These are phyloP conservation scores for Trissolcus brochymenae DNA, from an alignment of 2,888 invertebrate species.

Conservation along the genomic window DNA sequence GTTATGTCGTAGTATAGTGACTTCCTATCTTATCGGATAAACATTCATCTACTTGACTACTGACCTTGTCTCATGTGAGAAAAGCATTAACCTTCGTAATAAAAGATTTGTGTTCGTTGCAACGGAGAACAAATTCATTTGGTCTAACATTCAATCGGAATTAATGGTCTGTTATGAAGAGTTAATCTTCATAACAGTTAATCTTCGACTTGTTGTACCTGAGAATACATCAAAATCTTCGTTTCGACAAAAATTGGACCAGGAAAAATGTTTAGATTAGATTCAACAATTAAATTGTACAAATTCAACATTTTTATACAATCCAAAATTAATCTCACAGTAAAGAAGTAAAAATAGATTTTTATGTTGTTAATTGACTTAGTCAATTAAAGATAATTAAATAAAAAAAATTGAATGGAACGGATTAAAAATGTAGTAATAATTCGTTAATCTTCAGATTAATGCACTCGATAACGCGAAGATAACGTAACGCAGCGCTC, in stretches of 20 bases:
- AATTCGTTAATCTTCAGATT: constrained; percentile 49
- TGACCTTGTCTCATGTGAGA: constrained; percentile 39
- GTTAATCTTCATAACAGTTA: too few species aligned
- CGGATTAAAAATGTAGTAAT: constrained; percentile 6
- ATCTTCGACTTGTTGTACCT: too few species aligned
- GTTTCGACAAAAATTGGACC: too few species aligned
- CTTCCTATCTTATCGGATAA: constrained; percentile 43
- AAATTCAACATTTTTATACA: too few species aligned
- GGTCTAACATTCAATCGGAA: not conserved
- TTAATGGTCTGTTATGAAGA: too few species aligned
- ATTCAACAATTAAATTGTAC: too few species aligned
- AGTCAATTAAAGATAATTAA: not conserved
- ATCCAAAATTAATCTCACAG: too few species aligned
- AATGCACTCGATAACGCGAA: constrained; percentile 37
- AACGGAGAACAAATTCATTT: not conserved
- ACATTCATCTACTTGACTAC: constrained; percentile 26
- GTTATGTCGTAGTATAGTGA: constrained; percentile 17
- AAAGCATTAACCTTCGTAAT: constrained; percentile 26
- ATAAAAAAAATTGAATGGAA: not conserved
- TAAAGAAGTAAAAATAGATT: too few species aligned
- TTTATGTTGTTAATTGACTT: too few species aligned
- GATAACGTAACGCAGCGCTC: constrained; percentile 30
- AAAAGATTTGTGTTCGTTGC: constrained; percentile 6
- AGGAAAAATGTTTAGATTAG: too few species aligned
- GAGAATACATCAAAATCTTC: too few species aligned